Base-by-base conservation (phyloP, 2,888 invertebrate genomes). In the Noctua janthina region DNA sequence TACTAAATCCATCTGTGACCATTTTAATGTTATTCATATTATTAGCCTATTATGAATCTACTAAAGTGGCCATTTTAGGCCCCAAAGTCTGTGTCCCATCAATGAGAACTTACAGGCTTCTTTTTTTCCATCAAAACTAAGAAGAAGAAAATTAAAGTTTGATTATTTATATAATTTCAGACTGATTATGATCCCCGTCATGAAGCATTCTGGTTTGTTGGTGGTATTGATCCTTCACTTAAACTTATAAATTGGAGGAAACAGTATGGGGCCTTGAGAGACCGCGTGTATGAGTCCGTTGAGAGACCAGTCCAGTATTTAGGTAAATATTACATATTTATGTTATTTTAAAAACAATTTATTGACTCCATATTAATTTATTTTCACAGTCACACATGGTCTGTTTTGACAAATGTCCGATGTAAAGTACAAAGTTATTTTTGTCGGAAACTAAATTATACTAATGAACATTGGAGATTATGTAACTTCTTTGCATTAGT, bases 121-220 rank as follows among this genome's bases (percentile, higher is more conserved):
- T 59, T 56, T 23, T 43, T 56, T n/a, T 59, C 11, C 11, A n/a
- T 56, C 11, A 56, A n/a, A 56, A 11, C 56, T 56, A 56, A 56
- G 4, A 62, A 62, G 17, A n/a, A 59, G 15, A 66, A 20, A 10
- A 20, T 20, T 5, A 39, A 39, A 20, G 20, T 20, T 66, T 66
- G 15, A 46, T 8, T 46, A 15, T 68, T 43, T 7, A 15, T 67
- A 67, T 46, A 1, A 46, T 68, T 68, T 68, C 96, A 98, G 97
- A 94, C 98, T 56, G 99, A 99, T 93, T 97, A 97, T 90, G 97
- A 98, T 84, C 98, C 99, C 7, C 97, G 98, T 39, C 97, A 98
- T 89, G 98, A 99, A 96, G 98, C 99, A 49, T 98, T 98, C 94
- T 99, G 99, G 99, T 97, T 97, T 91, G 97, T 97, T 62, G 99